These are phyloP conservation scores for Clusia tigrina DNA, from an alignment of 2,888 invertebrate species.

Conservation along the genomic window DNA sequence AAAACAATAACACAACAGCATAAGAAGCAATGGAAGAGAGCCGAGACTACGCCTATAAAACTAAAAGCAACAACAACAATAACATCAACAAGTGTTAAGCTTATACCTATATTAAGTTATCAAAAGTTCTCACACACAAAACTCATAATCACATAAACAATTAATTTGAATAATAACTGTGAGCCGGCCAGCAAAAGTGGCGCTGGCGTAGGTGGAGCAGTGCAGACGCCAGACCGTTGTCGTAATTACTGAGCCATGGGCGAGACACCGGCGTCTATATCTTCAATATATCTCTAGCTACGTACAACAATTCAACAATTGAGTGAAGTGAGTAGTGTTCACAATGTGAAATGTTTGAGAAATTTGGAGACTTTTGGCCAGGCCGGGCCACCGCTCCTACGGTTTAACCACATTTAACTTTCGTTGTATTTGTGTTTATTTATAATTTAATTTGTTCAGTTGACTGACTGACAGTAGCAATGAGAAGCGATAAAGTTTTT, in stretches of 20 bases:
- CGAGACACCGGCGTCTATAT: no score
- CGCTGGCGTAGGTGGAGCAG: no score
- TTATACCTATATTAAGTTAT: not conserved
- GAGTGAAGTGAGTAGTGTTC: no score
- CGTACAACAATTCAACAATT: no score
- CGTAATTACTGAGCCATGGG: not conserved
- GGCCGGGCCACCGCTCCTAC: not conserved
- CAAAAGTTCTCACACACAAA: constrained; percentile 3
- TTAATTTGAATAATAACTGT: not conserved
- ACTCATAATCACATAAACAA: constrained; percentile 1
- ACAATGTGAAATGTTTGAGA: no score
- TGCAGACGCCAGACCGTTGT: not conserved
- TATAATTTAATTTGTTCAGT: not conserved
- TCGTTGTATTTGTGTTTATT: not conserved
- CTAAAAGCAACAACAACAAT: not conserved
- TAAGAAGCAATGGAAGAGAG: not conserved
- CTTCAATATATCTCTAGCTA: no score
- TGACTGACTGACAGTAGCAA: not conserved
- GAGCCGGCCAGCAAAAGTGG: no score
- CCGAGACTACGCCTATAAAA: not conserved
- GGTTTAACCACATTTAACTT: no score
- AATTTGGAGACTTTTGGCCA: not conserved
- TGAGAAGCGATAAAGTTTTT: not conserved
- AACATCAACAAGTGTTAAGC: not conserved
- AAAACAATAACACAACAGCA: no score